These are phyloP conservation scores for Pogona vitticeps DNA, from an alignment of 2,113 vertebrate species.

Conservation along the genomic window DNA sequence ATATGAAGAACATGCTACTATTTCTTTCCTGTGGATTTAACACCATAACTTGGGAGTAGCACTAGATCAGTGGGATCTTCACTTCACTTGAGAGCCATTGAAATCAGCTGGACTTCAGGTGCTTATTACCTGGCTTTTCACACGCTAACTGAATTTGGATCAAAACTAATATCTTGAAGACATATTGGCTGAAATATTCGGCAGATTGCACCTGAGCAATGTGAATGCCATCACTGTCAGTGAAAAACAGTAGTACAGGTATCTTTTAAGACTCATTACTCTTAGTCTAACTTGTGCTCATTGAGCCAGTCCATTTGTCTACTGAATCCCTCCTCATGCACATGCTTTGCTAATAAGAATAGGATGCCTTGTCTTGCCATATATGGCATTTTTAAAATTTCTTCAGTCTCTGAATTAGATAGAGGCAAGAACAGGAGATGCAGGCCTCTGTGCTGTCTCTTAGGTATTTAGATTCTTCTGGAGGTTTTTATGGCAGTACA, in stretches of 20 bases:
- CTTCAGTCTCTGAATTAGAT: too few relatives aligned
- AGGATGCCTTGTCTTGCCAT: too few relatives aligned
- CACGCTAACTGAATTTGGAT: too few relatives aligned
- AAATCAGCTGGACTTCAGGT: neutral
- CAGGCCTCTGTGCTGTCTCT: neutral
- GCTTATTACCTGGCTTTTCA: neutral
- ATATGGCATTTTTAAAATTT: too few relatives aligned
- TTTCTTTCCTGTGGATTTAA: neutral
- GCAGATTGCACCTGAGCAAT: too few relatives aligned
- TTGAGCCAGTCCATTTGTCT: too few relatives aligned
- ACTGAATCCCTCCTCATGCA: neutral
- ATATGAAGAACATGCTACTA: neutral
- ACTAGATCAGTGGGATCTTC: neutral
- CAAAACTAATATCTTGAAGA: too few relatives aligned
- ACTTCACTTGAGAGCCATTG: neutral
- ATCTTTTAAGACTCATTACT: neutral
- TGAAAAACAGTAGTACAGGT: neutral
- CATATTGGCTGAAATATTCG: too few relatives aligned
- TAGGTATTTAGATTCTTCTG: neutral
- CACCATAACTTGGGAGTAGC: neutral
- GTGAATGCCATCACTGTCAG: too few relatives aligned
- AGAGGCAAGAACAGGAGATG: neutral
- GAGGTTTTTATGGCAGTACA: neutral
- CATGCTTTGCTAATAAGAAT: neutral
- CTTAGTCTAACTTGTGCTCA: too few relatives aligned